Conservation (phyloP, 2,888 invertebrate genomes). For the Orthosia gothica region DNA sequence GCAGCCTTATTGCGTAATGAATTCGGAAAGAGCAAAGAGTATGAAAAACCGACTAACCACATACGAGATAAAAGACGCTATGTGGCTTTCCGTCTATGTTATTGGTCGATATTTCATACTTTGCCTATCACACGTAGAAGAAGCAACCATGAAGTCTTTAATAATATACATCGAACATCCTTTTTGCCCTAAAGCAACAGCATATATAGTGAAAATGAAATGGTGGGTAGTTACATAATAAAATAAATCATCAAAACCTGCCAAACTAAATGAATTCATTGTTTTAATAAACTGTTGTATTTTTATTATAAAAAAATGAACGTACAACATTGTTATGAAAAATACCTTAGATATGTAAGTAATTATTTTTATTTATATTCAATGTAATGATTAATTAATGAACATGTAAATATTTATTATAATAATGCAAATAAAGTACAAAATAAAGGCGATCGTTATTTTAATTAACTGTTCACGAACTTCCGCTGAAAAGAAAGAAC, state of each 20-base stretch:
- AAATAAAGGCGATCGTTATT: conserved; percentile 50
- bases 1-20: too few relatives aligned
- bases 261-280: neutral
- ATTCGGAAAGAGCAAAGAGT: too few relatives aligned
- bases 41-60: too few relatives aligned
- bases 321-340: conserved; percentile 40
- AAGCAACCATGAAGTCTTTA: neutral
- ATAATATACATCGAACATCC: neutral
- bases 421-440: conserved; percentile 69
- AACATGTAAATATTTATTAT: conserved; percentile 65
- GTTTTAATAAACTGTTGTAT: conserved; percentile 54
- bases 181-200: neutral
- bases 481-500: too few relatives aligned
- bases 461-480: neutral
- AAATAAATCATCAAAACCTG: neutral
- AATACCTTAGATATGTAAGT: conserved; percentile 30
- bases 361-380: conserved; percentile 44
- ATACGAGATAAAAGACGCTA: too few relatives aligned
- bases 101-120: too few relatives aligned
- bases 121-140: neutral
- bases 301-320: conserved; percentile 35
- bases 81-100: too few relatives aligned
- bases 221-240: neutral
- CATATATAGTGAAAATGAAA: neutral
- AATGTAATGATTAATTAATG: conserved; percentile 32